Conservation (phyloP, 2,888 invertebrate species). For the Palloptera scutellata region DNA sequence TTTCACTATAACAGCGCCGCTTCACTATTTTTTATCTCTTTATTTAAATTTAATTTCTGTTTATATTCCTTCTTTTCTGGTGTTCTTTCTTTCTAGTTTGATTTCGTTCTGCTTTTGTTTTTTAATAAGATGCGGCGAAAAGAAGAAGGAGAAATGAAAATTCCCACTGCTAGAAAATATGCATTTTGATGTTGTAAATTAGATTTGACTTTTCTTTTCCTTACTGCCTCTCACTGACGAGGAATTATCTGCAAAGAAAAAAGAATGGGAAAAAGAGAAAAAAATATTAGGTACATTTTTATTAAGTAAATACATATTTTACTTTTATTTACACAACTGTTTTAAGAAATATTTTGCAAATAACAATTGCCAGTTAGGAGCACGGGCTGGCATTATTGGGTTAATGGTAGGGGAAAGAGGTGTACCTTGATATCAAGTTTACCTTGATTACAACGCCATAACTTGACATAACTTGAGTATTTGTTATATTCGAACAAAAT, state of each 20-base stretch:
- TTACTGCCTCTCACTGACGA: background rate
- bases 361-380: slow-evolving; percentile 2
- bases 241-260: background rate
- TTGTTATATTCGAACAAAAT: too few species aligned
- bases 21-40: slow-evolving; percentile 2
- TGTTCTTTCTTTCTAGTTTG: background rate
- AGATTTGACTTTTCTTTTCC: background rate
- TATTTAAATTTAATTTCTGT: slow-evolving; percentile 4
- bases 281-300: slow-evolving; percentile 41
- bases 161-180: slow-evolving; percentile 37
- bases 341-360: slow-evolving; percentile 9
- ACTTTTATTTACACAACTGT: background rate
- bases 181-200: slow-evolving; percentile 32
- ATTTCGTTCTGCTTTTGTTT: background rate
- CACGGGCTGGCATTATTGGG: too few species aligned
- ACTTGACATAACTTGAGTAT: too few species aligned
- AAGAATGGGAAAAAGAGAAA: slow-evolving; percentile 52
- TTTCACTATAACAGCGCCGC: background rate
- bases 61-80: slow-evolving; percentile 1
- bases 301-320: slow-evolving; percentile 5
- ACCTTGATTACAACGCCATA: too few species aligned
- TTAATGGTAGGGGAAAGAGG: too few species aligned
- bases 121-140: background rate
- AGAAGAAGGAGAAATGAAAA: slow-evolving; percentile 11
- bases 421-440: too few species aligned